A percentile compares a stretch with the other conserved stretches of the same genome.
Conservation (phyloP, 2,888 invertebrate species). For the Lumbricus terrestris region DNA sequence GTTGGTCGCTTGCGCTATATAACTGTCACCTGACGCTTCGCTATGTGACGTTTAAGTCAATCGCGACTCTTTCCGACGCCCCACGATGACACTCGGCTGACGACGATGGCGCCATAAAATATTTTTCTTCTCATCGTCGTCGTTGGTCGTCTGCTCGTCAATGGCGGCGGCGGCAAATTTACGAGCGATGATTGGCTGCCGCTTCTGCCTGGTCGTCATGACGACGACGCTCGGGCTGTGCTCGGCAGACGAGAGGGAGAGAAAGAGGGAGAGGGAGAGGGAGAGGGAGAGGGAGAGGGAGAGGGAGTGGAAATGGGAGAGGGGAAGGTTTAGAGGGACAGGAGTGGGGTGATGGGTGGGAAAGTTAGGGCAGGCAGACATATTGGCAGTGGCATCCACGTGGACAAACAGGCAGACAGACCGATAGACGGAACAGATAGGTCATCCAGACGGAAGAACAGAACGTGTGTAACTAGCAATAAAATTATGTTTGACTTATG, state of each 20-base stretch:
- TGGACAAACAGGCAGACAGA: too few relatives aligned
- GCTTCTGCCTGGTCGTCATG: too few relatives aligned
- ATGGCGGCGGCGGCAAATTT: too few relatives aligned
- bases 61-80: neutral
- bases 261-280: neutral
- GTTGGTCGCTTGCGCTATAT: too few relatives aligned
- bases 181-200: neutral
- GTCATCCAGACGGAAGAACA: too few relatives aligned
- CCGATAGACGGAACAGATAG: neutral
- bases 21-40: neutral
- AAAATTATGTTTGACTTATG: neutral
- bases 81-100: neutral
- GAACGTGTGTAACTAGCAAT: neutral
- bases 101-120: neutral
- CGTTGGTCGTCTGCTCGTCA: slow-evolving; percentile 3
- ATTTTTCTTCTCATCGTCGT: neutral
- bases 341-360: too few relatives aligned
- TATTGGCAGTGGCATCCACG: too few relatives aligned
- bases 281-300: neutral
- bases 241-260: neutral
- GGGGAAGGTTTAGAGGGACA: neutral
- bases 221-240: neutral
- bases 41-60: neutral
- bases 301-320: neutral
- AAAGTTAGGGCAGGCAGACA: too few relatives aligned